Percentiles rank a stretch among this genome's conserved stretches.
Conservation (phyloP, 2,797 vertebrate genomes). For the Sparidentex hasta region DNA sequence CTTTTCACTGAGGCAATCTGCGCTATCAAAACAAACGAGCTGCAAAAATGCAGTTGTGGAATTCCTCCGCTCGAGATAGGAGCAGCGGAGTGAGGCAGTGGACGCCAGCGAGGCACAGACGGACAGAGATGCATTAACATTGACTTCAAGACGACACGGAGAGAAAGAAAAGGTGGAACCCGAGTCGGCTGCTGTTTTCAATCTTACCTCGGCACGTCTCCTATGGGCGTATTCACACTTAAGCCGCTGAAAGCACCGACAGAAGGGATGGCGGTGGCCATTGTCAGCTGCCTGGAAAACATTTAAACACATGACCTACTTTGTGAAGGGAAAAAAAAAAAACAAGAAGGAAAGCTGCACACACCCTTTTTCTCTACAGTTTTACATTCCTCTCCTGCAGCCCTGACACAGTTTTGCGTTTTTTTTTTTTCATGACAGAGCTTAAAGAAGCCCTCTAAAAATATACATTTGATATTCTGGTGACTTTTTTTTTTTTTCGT, state of each 20-base stretch:
- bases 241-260: neutral
- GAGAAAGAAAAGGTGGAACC: neutral
- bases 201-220: slow-evolving; percentile 22
- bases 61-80: too few species aligned
- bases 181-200: neutral
- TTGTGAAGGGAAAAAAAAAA: neutral
- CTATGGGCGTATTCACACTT: neutral
- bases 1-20: neutral
- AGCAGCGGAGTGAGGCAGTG: neutral
- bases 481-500: too few species aligned
- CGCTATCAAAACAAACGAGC: neutral
- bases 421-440: too few species aligned
- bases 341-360: neutral
- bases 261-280: neutral
- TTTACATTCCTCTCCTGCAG: neutral
- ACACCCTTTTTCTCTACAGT: neutral
- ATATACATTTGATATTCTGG: too few species aligned
- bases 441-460: too few species aligned
- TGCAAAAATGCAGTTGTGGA: neutral
- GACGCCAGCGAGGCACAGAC: neutral
- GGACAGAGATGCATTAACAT: neutral
- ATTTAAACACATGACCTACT: neutral
- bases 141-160: neutral
- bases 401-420: too few species aligned
- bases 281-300: slow-evolving; percentile 16